Conservation (phyloP, 1,140 invertebrate species). For the Zaprionus ghesquierei region DNA sequence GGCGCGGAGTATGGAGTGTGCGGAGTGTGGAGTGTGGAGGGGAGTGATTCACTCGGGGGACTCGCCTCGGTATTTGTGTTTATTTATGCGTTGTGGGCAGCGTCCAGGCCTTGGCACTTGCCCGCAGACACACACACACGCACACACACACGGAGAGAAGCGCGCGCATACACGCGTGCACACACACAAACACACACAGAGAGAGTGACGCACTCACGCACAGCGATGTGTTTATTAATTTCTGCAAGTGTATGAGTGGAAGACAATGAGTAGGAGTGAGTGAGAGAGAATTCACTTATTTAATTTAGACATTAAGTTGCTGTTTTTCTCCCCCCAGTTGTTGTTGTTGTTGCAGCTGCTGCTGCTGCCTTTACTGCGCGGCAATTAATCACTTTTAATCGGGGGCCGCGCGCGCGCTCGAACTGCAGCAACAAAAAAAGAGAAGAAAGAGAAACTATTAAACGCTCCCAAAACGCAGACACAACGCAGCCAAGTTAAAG, state of each 20-base stretch:
- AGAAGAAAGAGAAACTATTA: constrained; percentile 55
- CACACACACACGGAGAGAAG: not conserved
- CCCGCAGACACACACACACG: constrained; percentile 17
- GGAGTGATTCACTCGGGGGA: not conserved
- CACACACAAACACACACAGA: not conserved
- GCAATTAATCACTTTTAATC: constrained; percentile 80
- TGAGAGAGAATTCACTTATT: constrained; percentile 65
- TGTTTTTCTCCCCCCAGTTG: constrained; percentile 3
- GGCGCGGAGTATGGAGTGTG: not conserved
- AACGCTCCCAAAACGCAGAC: constrained; percentile 21
- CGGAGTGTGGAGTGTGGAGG: too few relatives aligned
- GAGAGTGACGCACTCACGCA: constrained; percentile 16
- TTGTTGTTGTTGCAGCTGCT: constrained; percentile 16
- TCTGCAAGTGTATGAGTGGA: constrained; percentile 51
- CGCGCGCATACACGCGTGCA: not conserved
- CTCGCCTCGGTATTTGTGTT: constrained; percentile 17
- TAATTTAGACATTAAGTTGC: constrained; percentile 76
- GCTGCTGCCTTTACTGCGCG: constrained; percentile 36
- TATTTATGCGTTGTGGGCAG: constrained; percentile 28
- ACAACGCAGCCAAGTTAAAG: constrained; percentile 64
- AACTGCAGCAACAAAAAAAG: constrained; percentile 40
- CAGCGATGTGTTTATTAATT: constrained; percentile 76
- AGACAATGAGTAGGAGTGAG: not conserved
- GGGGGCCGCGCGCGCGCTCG: constrained; percentile 41
- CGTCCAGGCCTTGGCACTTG: constrained; percentile 21